Percentiles rank a stretch among this genome's conserved stretches.
phyloP scores from a whole-genome alignment of 2,888 invertebrate genomes.

The Pachycephus smyrnensis region DNA sequence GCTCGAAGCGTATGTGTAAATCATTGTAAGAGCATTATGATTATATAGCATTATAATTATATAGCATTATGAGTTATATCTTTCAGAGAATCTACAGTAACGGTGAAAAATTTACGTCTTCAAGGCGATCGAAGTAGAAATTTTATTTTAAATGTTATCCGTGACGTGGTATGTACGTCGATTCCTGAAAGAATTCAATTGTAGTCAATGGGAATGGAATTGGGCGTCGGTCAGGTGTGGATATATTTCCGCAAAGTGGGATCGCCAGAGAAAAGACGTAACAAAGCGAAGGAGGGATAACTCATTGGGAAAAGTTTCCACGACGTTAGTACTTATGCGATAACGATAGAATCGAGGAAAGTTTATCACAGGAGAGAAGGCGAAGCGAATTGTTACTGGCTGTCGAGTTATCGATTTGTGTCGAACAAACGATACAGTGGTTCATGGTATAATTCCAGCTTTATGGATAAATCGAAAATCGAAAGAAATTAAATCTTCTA shows the following conservation, averaged over 20 bases:
- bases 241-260: neutral
- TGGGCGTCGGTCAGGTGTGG: neutral
- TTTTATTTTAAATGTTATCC: neutral
- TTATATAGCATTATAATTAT: too few species aligned
- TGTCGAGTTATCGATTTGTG: neutral
- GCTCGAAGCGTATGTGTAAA: neutral
- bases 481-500: neutral
- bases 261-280: neutral
- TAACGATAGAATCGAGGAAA: neutral
- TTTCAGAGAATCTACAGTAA: neutral
- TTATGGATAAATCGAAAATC: neutral
- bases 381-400: neutral
- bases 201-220: neutral
- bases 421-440: neutral
- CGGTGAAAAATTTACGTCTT: neutral
- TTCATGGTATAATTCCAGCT: neutral
- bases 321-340: neutral
- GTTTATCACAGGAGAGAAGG: neutral
- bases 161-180: neutral
- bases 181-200: neutral
- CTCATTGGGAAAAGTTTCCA: neutral
- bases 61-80: too few species aligned
- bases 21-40: too few species aligned
- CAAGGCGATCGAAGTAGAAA: neutral
- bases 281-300: neutral